phyloP scores from a whole-genome alignment of 1,140 invertebrate species.

The Drosophila arawakana region DNA sequence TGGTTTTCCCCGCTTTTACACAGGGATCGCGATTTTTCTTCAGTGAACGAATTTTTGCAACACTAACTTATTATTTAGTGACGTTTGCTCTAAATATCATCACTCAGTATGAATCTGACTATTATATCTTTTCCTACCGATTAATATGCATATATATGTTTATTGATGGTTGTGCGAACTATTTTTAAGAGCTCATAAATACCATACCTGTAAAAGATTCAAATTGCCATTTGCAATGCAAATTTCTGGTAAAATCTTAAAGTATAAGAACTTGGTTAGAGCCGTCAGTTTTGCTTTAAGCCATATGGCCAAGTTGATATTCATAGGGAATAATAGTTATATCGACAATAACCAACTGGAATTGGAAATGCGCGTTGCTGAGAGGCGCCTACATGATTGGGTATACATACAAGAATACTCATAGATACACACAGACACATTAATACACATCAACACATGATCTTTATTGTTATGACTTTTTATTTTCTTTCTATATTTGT shows the following conservation, averaged over 20 bases:
- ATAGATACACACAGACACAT: neutral
- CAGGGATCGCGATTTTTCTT: neutral
- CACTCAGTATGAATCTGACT: neutral
- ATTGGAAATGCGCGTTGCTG: constrained; percentile 26
- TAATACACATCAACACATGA: constrained; percentile 8
- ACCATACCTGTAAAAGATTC: constrained; percentile 42
- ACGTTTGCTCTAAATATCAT: neutral
- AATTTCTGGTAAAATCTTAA: constrained; percentile 36
- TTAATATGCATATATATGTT: constrained; percentile 37
- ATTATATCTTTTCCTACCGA: neutral
- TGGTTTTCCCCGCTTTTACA: neutral
- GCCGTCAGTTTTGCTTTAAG: neutral
- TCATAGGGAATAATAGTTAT: constrained; percentile 22
- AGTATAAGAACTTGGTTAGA: constrained; percentile 7
- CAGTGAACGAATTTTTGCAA: neutral
- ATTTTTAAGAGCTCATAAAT: constrained; percentile 69
- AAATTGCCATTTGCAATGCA: constrained; percentile 57
- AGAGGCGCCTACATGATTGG: constrained; percentile 32
- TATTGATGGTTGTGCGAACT: constrained; percentile 34
- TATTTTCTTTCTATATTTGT: constrained; percentile 44
- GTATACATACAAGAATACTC: neutral
- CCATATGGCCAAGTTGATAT: constrained; percentile 23
- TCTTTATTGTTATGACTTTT: constrained; percentile 60
- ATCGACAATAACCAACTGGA: constrained; percentile 18
- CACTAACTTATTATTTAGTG: neutral